Conservation (phyloP, 2,113 vertebrate species). For the Epinephelus moara region DNA sequence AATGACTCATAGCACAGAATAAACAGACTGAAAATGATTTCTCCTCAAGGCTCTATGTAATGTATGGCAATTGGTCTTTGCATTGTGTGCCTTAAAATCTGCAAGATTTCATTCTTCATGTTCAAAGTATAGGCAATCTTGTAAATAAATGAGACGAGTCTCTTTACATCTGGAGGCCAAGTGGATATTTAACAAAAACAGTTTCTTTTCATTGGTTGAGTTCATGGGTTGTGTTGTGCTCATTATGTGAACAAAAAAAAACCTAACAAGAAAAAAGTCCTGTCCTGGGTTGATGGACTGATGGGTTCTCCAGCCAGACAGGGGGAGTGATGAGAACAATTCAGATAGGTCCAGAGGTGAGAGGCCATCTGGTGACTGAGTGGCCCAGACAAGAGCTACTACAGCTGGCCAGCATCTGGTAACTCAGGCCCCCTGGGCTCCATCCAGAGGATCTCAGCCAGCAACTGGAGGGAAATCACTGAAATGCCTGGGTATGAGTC, state of each 20-base stretch:
- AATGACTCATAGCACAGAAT: neutral
- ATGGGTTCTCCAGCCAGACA: conserved; percentile 17
- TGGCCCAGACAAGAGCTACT: conserved; percentile 30
- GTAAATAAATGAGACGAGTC: neutral
- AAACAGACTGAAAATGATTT: neutral
- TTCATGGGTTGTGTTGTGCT: neutral
- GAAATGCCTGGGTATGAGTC: conserved; percentile 4
- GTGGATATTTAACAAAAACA: no score
- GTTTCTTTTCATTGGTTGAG: neutral
- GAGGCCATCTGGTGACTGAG: conserved; percentile 48
- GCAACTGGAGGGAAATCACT: conserved; percentile 15
- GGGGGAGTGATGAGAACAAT: neutral
- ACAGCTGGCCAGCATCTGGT: conserved; percentile 58
- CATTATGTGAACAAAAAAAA: neutral
- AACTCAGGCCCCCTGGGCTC: conserved; percentile 13
- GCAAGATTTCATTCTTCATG: neutral
- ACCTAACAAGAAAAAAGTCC: neutral
- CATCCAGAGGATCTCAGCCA: conserved; percentile 40
- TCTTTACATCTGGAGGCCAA: neutral
- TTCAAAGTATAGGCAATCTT: neutral
- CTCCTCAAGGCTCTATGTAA: neutral
- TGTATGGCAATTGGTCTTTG: neutral
- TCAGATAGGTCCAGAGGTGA: conserved; percentile 36
- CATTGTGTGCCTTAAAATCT: neutral
- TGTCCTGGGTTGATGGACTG: neutral